Conservation (phyloP, 2,113 vertebrate genomes). For the Oncorhynchus tshawytscha region DNA sequence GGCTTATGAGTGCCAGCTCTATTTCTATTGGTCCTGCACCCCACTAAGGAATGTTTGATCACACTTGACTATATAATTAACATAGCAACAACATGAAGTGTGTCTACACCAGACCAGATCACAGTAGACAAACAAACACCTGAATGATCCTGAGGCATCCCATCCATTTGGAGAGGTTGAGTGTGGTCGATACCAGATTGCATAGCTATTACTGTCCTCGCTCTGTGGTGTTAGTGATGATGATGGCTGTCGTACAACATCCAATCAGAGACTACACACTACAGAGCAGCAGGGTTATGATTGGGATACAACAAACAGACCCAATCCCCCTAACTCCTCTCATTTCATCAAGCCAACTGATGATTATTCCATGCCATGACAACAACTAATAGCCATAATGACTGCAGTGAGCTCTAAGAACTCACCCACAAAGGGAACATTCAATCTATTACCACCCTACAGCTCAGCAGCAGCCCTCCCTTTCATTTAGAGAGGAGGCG, state of each 20-base stretch:
- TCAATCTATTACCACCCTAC: conserved; percentile 16
- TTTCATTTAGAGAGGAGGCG: conserved; percentile 10
- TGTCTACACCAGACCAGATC: too few relatives aligned
- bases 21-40: too few relatives aligned
- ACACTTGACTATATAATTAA: too few relatives aligned
- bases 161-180: background rate
- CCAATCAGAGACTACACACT: background rate
- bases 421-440: background rate
- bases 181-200: background rate
- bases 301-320: conserved; percentile 2
- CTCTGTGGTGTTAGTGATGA: conserved; percentile 4
- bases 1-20: too few relatives aligned
- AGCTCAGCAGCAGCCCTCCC: background rate
- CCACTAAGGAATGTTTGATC: too few relatives aligned
- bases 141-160: too few relatives aligned
- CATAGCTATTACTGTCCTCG: background rate
- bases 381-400: conserved; percentile 18
- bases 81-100: too few relatives aligned
- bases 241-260: background rate
- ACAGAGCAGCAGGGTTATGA: background rate
- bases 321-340: conserved; percentile 1
- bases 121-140: too few relatives aligned
- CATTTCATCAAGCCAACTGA: conserved; percentile 5
- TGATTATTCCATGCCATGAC: conserved; percentile 14
- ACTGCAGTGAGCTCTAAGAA: background rate